Conservation (phyloP, 2,888 invertebrate species). For the Pandemis heparana region DNA sequence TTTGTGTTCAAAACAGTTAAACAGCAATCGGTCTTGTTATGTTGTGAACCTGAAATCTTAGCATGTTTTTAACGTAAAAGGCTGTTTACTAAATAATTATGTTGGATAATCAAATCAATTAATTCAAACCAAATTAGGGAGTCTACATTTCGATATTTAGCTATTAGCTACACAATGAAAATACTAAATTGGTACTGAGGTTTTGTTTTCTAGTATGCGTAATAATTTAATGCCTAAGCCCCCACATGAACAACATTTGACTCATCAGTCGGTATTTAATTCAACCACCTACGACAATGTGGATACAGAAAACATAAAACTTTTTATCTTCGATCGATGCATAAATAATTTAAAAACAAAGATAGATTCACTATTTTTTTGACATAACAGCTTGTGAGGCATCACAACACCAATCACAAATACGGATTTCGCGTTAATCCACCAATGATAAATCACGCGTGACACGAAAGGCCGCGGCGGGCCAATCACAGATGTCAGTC, state of each 20-base stretch:
- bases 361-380: neutral
- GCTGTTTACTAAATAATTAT: no score
- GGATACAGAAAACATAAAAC: neutral
- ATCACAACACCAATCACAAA: constrained; percentile 30
- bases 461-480: constrained; percentile 36
- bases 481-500: constrained; percentile 43
- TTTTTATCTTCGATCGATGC: constrained; percentile 7
- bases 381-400: no score
- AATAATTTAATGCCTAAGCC: neutral
- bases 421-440: constrained; percentile 29
- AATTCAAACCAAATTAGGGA: no score
- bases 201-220: neutral
- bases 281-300: neutral
- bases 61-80: no score
- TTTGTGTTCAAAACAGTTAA: no score
- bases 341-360: constrained; percentile 3
- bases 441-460: constrained; percentile 43
- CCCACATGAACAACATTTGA: neutral
- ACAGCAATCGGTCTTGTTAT: no score
- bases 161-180: no score
- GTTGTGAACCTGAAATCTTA: no score
- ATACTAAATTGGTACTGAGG: neutral
- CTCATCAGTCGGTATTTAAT: neutral
- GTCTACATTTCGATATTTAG: no score
- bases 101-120: no score